Conservation (phyloP, 2,888 invertebrate species). For the Lamproptera curius region DNA sequence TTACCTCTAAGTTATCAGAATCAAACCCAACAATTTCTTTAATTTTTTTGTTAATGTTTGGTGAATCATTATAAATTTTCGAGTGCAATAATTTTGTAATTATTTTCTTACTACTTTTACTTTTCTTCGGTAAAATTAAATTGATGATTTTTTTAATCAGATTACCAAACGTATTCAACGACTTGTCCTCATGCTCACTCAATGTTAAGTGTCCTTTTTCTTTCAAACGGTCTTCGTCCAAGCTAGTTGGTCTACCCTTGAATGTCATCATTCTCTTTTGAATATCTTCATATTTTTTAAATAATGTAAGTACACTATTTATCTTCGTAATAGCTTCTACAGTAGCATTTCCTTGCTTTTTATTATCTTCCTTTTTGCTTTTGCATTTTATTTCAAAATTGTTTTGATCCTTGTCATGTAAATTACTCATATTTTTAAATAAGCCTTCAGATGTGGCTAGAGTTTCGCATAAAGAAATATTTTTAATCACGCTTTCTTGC, state of each 20-base stretch:
- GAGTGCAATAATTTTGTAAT: conserved; percentile 36
- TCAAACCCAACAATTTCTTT: conserved; percentile 41
- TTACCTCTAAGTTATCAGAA: conserved; percentile 37
- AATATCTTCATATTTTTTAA: conserved; percentile 52
- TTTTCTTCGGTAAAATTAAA: conserved; percentile 44
- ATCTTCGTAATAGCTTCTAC: conserved; percentile 47
- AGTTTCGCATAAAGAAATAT: conserved; percentile 53
- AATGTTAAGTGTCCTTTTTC: conserved; percentile 21
- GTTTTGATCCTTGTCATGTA: background rate
- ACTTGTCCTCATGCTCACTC: conserved; percentile 35
- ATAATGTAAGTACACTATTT: conserved; percentile 47
- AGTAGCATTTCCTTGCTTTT: conserved; percentile 26
- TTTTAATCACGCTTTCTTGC: conserved; percentile 44
- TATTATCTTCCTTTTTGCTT: conserved; percentile 21
- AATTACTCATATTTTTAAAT: conserved; percentile 24
- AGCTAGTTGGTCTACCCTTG: conserved; percentile 2
- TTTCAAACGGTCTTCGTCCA: conserved; percentile 3
- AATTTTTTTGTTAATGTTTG: conserved; percentile 37
- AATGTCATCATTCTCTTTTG: conserved; percentile 45
- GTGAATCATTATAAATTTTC: conserved; percentile 33
- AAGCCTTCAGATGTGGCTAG: conserved; percentile 35
- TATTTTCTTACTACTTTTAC: conserved; percentile 38
- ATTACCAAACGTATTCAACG: conserved; percentile 49
- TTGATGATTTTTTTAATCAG: conserved; percentile 57
- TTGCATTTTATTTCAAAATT: conserved; percentile 11